These are phyloP conservation scores for Poecilus cupreus DNA, from an alignment of 2,888 invertebrate species.

Conservation along the genomic window DNA sequence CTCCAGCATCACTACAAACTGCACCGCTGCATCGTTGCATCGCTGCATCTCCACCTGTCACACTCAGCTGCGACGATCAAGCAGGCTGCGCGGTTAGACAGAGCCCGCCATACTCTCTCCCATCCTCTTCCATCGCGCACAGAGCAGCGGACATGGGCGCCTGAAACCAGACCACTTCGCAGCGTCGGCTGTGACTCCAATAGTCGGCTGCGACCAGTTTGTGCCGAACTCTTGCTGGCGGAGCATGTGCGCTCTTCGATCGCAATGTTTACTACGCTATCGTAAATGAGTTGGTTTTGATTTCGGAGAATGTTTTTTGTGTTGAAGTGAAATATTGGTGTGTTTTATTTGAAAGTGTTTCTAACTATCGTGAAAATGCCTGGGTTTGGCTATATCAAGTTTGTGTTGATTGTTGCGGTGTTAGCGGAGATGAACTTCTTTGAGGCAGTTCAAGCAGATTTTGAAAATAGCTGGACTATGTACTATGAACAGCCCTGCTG, in stretches of 20 bases:
- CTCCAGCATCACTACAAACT: not conserved
- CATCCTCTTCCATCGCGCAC: not conserved
- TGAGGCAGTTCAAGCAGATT: slow-evolving; percentile 70
- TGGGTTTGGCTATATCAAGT: slow-evolving; percentile 61
- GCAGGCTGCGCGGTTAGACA: slow-evolving; percentile 51
- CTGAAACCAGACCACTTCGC: not conserved
- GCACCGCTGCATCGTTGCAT: not conserved
- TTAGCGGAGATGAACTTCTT: slow-evolving; percentile 65
- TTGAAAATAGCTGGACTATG: slow-evolving; percentile 80
- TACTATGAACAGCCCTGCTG: slow-evolving; percentile 82
- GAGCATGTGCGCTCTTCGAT: not conserved
- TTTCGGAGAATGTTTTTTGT: not conserved
- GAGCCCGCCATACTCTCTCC: not conserved
- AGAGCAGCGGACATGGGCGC: not conserved
- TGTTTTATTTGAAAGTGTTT: not conserved
- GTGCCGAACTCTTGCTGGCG: too few species aligned
- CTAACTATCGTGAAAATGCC: not conserved
- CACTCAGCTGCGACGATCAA: slow-evolving; percentile 37
- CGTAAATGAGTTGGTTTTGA: not conserved
- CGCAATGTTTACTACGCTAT: not conserved
- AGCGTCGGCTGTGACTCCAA: too few species aligned
- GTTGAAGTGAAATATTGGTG: not conserved
- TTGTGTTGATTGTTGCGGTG: slow-evolving; percentile 66
- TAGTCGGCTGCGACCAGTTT: too few species aligned
- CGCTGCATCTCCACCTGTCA: slow-evolving; percentile 51